Conservation (phyloP, 2,888 invertebrate genomes). For the Hypselothyrea guttata region DNA sequence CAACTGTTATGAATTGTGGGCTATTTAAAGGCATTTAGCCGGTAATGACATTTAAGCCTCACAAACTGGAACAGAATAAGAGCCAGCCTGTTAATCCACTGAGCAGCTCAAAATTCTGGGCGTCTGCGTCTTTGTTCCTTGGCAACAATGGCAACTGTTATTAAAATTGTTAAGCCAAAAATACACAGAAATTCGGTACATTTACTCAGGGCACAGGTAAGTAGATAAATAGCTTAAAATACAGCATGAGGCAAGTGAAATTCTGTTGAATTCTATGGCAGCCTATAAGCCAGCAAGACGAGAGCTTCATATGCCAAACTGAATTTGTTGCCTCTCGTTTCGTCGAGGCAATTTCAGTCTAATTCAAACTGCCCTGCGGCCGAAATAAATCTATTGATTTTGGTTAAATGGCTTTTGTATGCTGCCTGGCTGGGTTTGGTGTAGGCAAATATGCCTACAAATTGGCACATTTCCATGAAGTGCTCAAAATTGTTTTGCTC, state of each 20-base stretch:
- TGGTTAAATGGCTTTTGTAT: constrained; percentile 68
- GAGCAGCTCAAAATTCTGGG: constrained; percentile 11
- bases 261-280: not conserved
- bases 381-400: constrained; percentile 71
- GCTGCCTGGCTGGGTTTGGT: not conserved
- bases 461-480: constrained; percentile 48
- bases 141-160: constrained; percentile 46
- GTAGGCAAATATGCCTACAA: constrained; percentile 34
- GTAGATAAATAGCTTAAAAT: not conserved
- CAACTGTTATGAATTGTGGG: constrained; percentile 57
- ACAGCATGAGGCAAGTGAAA: not conserved
- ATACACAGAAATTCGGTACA: constrained; percentile 44
- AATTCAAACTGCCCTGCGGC: constrained; percentile 53
- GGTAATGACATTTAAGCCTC: constrained; percentile 62
- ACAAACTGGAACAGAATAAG: constrained; percentile 28
- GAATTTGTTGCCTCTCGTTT: constrained; percentile 22
- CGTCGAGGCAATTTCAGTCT: constrained; percentile 7
- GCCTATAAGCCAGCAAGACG: not conserved
- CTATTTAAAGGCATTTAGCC: constrained; percentile 73
- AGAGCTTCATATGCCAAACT: constrained; percentile 14
- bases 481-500: constrained; percentile 29
- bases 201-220: too few relatives aligned
- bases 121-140: constrained; percentile 36
- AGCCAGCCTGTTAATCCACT: constrained; percentile 18
- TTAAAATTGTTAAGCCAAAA: constrained; percentile 60